Evolutionary conservation across 2,113 vertebrate genomes (phyloP), one percentile per base, ranked within the genome.

Genomic region (Thunnus maccoyii): DNA sequence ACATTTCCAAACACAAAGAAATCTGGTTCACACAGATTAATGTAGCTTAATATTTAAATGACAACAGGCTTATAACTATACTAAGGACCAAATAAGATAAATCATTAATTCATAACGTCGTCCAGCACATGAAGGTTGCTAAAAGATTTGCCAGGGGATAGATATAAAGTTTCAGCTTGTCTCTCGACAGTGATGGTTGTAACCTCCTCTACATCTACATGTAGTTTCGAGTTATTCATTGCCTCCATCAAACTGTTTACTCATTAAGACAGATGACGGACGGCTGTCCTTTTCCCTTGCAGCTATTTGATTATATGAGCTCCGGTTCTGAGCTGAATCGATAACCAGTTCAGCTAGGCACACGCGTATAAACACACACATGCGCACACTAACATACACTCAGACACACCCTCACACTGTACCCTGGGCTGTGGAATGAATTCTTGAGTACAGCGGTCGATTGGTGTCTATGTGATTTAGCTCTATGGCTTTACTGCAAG

Each of bases 281-380:
- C 86, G 74, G 78, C 88, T 91, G 90, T 91, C 87, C 85, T 91
- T 86, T 91, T 71, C 76, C 85, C 88, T 92, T 14, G 67, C 84
- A 88, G 89, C 86, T 88, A 90, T 92, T 93, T 92, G 92, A 93
- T 94, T 93, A 93, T 85, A 87, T 83, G 91, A 93, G 89, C 88
- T 88, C 85, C 71, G 57, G 87, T 85, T 88, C 85, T 86, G 91
- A 86, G 87, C 76, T 46, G 57, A 93, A 94, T 94, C 92, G 91
- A 91, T 93, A 94, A 92, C 84, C 72, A 85, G 83, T 92, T 93
- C 92, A 93, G 82, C 75, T 15, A 36, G 75, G 67, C 57, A 56
- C 65, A 68, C n/a, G 3, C 61, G 18, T 3, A 57, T 47, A 60
- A 54, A 66, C 25, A 61, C 30, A 54, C 22, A 27, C 12, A 36